Conservation (phyloP, 2,888 invertebrate species). For the Drosophila subquinaria region DNA sequence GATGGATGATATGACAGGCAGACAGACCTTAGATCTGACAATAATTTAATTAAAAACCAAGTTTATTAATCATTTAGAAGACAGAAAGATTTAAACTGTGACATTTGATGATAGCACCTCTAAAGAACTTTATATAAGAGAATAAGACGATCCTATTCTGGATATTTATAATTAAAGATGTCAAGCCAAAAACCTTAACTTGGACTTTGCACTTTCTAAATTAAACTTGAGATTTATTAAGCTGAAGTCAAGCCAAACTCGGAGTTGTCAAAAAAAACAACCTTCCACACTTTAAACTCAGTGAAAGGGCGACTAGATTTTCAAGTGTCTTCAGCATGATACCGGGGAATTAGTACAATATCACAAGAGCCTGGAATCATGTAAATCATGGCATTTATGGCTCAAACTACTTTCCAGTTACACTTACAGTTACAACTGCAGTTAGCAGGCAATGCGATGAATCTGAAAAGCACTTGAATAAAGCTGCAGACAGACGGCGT, state of each 20-base stretch:
- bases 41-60: neutral
- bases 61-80: neutral
- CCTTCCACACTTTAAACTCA: neutral
- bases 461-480: constrained; percentile 27
- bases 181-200: neutral
- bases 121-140: no score
- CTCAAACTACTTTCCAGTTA: constrained; percentile 31
- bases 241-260: neutral
- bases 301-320: constrained; percentile 1
- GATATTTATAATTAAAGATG: no score
- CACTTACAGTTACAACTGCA: constrained; percentile 31
- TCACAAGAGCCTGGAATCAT: constrained; percentile 20
- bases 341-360: neutral
- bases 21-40: neutral
- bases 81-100: neutral
- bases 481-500: constrained; percentile 42
- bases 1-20: no score
- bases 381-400: constrained; percentile 51
- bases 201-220: neutral
- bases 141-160: no score
- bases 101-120: neutral
- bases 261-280: neutral
- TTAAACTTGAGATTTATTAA: neutral
- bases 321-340: constrained; percentile 6
- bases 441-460: constrained; percentile 43